phyloP scores from a whole-genome alignment of 2,113 vertebrate species.

The Collichthys lucidus region DNA sequence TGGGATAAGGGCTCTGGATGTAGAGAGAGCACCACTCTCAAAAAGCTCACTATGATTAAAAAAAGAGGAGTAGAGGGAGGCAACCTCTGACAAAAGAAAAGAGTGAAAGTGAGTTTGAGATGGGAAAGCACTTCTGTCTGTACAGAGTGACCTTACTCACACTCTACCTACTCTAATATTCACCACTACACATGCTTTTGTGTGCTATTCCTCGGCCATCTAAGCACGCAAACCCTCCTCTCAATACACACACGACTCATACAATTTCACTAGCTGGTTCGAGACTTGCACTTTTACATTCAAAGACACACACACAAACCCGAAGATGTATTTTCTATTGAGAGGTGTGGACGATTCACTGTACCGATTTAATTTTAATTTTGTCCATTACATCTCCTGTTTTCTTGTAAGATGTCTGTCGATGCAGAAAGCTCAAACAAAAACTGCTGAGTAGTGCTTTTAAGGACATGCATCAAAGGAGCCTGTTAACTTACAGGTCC shows the following conservation, averaged over 20 bases:
- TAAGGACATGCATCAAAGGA: constrained; percentile 59
- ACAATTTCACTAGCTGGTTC: constrained; percentile 20
- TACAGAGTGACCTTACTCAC: constrained; percentile 62
- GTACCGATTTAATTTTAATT: constrained; percentile 63
- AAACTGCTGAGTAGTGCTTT: constrained; percentile 93
- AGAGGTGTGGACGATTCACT: constrained; percentile 21
- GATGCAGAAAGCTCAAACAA: constrained; percentile 82
- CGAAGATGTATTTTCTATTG: constrained; percentile 6
- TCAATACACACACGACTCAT: constrained; percentile 46
- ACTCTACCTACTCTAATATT: constrained; percentile 68
- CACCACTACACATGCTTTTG: constrained; percentile 73
- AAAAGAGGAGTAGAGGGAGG: constrained; percentile 40
- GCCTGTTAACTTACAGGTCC: constrained; percentile 51
- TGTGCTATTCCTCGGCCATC: constrained; percentile 52
- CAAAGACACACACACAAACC: constrained; percentile 28
- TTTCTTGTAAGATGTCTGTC: constrained; percentile 30
- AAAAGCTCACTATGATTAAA: constrained; percentile 66
- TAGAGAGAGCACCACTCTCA: constrained; percentile 41
- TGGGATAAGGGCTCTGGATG: constrained; percentile 38
- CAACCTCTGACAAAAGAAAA: constrained; percentile 39
- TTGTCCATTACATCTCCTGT: constrained; percentile 37
- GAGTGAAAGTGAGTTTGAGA: constrained; percentile 51
- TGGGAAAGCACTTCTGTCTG: constrained; percentile 60
- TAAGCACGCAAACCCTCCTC: constrained; percentile 53
- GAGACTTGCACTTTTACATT: constrained; percentile 19